Evolutionary conservation across 1,140 invertebrate genomes (phyloP).

Genomic region (Cotesia vestalis): DNA sequence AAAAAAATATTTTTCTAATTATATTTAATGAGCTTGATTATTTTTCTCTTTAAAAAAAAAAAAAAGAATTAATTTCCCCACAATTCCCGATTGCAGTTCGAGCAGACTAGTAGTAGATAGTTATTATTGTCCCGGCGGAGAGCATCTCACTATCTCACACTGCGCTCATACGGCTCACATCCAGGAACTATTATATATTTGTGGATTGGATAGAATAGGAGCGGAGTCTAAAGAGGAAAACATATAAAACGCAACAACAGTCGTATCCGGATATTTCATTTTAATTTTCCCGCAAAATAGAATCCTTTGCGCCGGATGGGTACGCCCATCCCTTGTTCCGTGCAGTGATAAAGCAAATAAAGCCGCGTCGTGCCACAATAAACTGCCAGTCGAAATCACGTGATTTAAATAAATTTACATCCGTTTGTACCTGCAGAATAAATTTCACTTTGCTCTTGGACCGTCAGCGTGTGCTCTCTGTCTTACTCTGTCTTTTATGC

Average conservation of each 20-base stretch:
- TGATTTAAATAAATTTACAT: conserved; percentile 67
- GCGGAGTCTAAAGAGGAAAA: neutral
- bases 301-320: conserved; percentile 31
- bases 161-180: too few species aligned
- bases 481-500: conserved; percentile 23
- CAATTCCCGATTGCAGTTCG: too few species aligned
- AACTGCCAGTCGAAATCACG: conserved; percentile 63
- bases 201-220: too few species aligned
- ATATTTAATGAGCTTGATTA: too few species aligned
- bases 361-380: conserved; percentile 61
- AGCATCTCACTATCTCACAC: too few species aligned
- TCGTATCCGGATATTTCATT: conserved; percentile 27
- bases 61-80: too few species aligned
- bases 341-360: conserved; percentile 65
- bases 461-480: conserved; percentile 26
- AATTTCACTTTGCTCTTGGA: conserved; percentile 41
- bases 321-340: conserved; percentile 63
- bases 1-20: too few species aligned
- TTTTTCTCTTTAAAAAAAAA: too few species aligned
- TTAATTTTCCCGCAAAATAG: conserved; percentile 32
- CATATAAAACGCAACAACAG: conserved; percentile 18
- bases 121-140: too few species aligned
- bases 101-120: too few species aligned
- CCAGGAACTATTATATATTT: too few species aligned
- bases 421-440: conserved; percentile 54